Percentiles rank a stretch among this genome's conserved stretches.
These are phyloP conservation scores for Enteromius afrohamiltoni DNA, from an alignment of 2,797 vertebrate genomes.

Conservation along the genomic window DNA sequence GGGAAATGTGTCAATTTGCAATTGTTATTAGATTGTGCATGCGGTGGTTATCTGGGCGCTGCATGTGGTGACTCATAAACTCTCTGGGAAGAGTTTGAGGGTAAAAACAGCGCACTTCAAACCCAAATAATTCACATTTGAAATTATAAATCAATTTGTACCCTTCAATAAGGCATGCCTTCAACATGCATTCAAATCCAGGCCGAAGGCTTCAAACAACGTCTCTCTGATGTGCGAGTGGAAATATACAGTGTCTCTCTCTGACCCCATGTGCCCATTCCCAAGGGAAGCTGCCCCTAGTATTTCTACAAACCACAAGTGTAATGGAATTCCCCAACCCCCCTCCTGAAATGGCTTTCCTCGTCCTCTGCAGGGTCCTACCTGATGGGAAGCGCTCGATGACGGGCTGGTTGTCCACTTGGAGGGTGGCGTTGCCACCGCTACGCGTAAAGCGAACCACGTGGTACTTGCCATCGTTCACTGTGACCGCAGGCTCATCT, in stretches of 20 bases:
- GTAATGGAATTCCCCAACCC: slow-evolving; percentile 22
- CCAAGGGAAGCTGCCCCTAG: slow-evolving; percentile 30
- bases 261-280: slow-evolving; percentile 25
- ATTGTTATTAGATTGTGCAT: slow-evolving; percentile 69
- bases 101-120: slow-evolving; percentile 61
- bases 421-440: slow-evolving; percentile 93
- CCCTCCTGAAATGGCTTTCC: background rate
- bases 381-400: slow-evolving; percentile 95
- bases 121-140: slow-evolving; percentile 56
- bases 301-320: slow-evolving; percentile 42
- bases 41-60: slow-evolving; percentile 58
- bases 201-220: slow-evolving; percentile 61
- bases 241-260: slow-evolving; percentile 59
- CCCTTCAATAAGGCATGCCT: slow-evolving; percentile 58
- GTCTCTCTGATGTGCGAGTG: slow-evolving; percentile 52
- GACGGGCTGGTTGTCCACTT: slow-evolving; percentile 95
- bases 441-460: slow-evolving; percentile 96
- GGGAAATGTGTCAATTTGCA: slow-evolving; percentile 64
- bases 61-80: slow-evolving; percentile 60
- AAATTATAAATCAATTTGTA: slow-evolving; percentile 64
- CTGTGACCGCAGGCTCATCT: slow-evolving; percentile 87
- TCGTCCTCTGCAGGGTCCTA: slow-evolving; percentile 71
- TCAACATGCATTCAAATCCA: slow-evolving; percentile 55
- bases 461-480: slow-evolving; percentile 95
- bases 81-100: slow-evolving; percentile 59